These are phyloP conservation scores for Rutilus rutilus DNA, from an alignment of 2,113 vertebrate genomes.

Conservation along the genomic window DNA sequence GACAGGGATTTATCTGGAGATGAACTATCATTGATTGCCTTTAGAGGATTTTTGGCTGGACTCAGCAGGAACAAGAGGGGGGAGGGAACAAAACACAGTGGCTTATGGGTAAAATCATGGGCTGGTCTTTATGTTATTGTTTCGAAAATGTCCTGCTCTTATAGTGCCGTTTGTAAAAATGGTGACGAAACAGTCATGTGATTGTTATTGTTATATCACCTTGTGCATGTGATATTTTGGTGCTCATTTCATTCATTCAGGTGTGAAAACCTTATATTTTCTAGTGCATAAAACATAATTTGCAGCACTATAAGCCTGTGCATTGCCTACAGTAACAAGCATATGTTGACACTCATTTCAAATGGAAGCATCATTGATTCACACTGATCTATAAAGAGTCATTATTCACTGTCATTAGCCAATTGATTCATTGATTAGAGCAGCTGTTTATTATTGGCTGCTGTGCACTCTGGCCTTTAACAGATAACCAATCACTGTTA, in stretches of 20 bases:
- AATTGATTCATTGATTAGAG: conserved; percentile 74
- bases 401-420: conserved; percentile 70
- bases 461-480: conserved; percentile 4
- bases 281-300: too few species aligned
- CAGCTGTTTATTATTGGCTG: conserved; percentile 63
- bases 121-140: neutral
- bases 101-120: conserved; percentile 66
- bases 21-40: conserved; percentile 73
- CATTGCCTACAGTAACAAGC: neutral
- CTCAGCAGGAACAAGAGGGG: conserved; percentile 34
- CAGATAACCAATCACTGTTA: conserved; percentile 61
- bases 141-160: neutral
- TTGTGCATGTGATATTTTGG: neutral
- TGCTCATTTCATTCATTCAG: neutral
- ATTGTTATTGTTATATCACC: neutral
- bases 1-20: conserved; percentile 63
- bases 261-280: neutral
- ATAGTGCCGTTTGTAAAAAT: neutral
- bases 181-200: neutral
- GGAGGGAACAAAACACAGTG: neutral
- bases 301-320: neutral
- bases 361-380: conserved; percentile 63
- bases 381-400: conserved; percentile 61
- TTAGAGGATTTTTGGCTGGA: conserved; percentile 71
- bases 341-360: neutral